Evolutionary conservation across 2,888 invertebrate genomes (phyloP).

Genomic region (Platycheirus albimanus): DNA sequence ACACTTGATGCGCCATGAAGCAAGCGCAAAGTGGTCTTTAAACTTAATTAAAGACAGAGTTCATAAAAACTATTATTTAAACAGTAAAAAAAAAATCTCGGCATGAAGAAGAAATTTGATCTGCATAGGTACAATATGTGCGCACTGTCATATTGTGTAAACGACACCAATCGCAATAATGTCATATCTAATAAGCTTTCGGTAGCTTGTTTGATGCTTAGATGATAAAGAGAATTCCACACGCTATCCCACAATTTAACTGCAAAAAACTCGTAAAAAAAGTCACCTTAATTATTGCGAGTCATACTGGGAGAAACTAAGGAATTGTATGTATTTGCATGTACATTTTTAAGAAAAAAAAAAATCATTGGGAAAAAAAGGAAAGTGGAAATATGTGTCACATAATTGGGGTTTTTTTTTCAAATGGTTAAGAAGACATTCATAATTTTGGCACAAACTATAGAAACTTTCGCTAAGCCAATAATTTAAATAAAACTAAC

Average conservation of each 20-base stretch:
- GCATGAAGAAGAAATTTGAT: background rate
- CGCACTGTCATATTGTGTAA: background rate
- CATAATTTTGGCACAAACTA: too few species aligned
- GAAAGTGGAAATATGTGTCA: too few species aligned
- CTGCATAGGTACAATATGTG: background rate
- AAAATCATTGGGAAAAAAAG: too few species aligned
- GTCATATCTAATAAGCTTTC: too few species aligned
- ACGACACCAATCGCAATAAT: background rate
- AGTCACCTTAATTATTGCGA: background rate
- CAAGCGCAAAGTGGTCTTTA: background rate
- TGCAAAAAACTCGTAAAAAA: background rate
- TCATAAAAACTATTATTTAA: background rate
- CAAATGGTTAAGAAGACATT: too few species aligned
- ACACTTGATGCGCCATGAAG: background rate
- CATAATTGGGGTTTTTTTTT: too few species aligned
- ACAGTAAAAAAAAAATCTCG: background rate
- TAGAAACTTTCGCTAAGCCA: too few species aligned
- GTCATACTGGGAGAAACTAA: too few species aligned
- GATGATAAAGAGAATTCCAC: background rate
- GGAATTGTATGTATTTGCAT: too few species aligned
- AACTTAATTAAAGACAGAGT: background rate
- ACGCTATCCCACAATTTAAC: slow-evolving; percentile 2
- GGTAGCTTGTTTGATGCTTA: too few species aligned
- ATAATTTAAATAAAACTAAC: too few species aligned
- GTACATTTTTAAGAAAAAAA: too few species aligned